Base-by-base conservation (phyloP, 2,113 vertebrate genomes). In the Centropristis striata region DNA sequence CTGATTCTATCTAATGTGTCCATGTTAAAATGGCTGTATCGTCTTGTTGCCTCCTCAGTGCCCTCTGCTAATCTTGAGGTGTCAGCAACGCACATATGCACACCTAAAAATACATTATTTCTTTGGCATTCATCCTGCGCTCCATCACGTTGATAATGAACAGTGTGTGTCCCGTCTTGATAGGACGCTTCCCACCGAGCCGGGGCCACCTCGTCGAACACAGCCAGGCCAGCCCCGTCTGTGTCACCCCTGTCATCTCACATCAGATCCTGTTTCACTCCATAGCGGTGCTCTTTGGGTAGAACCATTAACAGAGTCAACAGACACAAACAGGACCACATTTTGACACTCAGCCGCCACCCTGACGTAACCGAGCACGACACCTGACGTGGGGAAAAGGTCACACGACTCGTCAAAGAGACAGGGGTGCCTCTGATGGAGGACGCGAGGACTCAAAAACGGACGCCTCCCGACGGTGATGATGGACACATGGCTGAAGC, bases 381-480 rank as follows among this genome's bases (percentile, higher is more conserved):
- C 92, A 94, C 88, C 90, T 93, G 93, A 93, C 90, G 87, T 89
- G 87, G 90, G 81, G 92, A 91, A 93, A 94, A 93, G 93, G 92
- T 94, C 93, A 93, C 80, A 68, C 88, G 75, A 80, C 88, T 91
- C 85, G 87, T 90, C 88, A 87, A 87, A 85, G 88, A 89, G 91
- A 91, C 91, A 87, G 85, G 85, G 88, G 88, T 85, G 91, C 90
- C 74, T 89, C 89, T 88, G 91, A 92, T 59, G 42, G 76, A 83
- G 87, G 84, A 93, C 36, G 50, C 42, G 21, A 85, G 71, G 81
- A 88, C 88, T 87, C 87, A 86, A 85, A 90, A 91, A 90, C 78
- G 91, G 88, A 91, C 27, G 91, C 91, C 73, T 92, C 90, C 93
- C 90, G 77, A 92, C 89, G 51, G 91, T 50, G 93, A 72, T 92